Conservation (phyloP, 2,888 invertebrate species). For the Drosophila austrosaltans region DNA sequence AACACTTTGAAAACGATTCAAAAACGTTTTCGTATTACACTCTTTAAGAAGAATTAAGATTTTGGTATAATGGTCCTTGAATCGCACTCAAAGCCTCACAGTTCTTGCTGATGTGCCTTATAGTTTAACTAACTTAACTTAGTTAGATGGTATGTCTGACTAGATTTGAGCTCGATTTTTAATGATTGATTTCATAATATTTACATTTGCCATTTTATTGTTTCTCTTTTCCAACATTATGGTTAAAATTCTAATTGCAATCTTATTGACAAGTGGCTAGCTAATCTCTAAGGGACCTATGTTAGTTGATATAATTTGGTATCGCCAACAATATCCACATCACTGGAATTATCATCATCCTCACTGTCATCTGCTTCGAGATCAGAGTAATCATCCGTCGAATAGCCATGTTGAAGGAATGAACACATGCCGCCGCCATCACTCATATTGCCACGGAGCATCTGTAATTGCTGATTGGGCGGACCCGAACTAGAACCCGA, state of each 20-base stretch:
- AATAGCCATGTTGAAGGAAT: constrained; percentile 79
- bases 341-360: constrained; percentile 82
- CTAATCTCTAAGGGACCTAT: constrained; percentile 61
- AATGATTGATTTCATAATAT: constrained; percentile 41
- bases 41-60: neutral
- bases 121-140: constrained; percentile 30
- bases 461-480: constrained; percentile 63
- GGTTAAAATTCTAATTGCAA: constrained; percentile 13
- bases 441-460: constrained; percentile 60
- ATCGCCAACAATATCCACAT: constrained; percentile 83
- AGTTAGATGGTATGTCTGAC: constrained; percentile 42
- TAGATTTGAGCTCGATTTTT: constrained; percentile 50
- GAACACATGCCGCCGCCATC: constrained; percentile 46
- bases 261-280: constrained; percentile 10
- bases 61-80: neutral
- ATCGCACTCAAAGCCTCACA: neutral
- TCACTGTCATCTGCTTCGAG: constrained; percentile 74
- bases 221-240: constrained; percentile 17
- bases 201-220: constrained; percentile 41
- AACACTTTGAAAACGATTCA: neutral
- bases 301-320: constrained; percentile 82
- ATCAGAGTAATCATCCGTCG: constrained; percentile 83
- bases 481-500: constrained; percentile 18
- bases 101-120: constrained; percentile 16
- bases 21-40: neutral